phyloP scores from a whole-genome alignment of 2,113 vertebrate species.

The Phocoena phocoena region DNA sequence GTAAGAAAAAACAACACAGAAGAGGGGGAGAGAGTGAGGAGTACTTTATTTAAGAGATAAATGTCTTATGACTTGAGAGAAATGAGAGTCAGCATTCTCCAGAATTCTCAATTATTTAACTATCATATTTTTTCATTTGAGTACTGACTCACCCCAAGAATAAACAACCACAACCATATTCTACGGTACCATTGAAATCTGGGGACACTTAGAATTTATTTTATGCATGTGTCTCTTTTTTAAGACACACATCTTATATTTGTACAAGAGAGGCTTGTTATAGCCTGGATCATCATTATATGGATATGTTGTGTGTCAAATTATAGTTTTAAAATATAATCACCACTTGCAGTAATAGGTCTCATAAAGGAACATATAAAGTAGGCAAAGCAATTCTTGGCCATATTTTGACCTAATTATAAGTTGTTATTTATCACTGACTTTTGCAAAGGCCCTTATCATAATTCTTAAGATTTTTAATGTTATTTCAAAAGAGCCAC shows the following conservation, averaged over 20 bases:
- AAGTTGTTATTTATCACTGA: neutral
- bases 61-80: neutral
- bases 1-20: neutral
- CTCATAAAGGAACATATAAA: neutral
- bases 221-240: neutral
- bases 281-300: neutral
- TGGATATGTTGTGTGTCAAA: neutral
- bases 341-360: neutral
- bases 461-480: conserved; percentile 23
- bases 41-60: neutral
- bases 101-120: neutral
- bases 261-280: neutral
- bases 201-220: neutral
- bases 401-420: neutral
- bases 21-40: neutral
- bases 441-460: neutral
- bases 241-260: neutral
- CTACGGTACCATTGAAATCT: neutral
- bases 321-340: conserved; percentile 37
- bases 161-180: neutral
- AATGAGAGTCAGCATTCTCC: neutral
- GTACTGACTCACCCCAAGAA: neutral
- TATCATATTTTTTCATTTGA: neutral
- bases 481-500: conserved; percentile 1
- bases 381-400: neutral